Percentiles rank a stretch among this genome's conserved stretches.
Conservation (phyloP, 2,113 vertebrate species). For the Syrrhaptes paradoxus region DNA sequence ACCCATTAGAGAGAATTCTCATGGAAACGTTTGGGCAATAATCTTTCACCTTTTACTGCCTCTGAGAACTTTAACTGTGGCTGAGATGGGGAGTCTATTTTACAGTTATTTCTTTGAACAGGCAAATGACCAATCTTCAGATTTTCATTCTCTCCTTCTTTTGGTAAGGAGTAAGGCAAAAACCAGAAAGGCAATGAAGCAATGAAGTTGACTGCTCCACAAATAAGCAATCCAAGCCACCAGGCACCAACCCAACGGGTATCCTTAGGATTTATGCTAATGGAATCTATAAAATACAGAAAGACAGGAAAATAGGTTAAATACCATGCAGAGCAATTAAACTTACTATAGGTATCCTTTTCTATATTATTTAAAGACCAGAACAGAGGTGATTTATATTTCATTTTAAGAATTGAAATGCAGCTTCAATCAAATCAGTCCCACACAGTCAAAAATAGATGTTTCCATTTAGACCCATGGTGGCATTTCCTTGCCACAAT, state of each 20-base stretch:
- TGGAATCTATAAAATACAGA: constrained; percentile 72
- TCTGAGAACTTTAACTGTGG: constrained; percentile 48
- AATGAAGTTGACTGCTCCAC: constrained; percentile 77
- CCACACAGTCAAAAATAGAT: not conserved
- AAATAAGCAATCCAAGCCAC: constrained; percentile 89
- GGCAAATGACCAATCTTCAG: not conserved
- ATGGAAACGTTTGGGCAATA: not conserved
- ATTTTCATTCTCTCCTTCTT: constrained; percentile 43
- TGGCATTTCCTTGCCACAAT: not conserved
- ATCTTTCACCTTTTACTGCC: constrained; percentile 60
- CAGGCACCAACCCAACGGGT: constrained; percentile 94
- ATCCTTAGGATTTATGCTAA: constrained; percentile 87
- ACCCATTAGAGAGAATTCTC: not conserved
- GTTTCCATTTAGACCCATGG: not conserved
- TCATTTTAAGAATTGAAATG: not conserved
- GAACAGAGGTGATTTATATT: not conserved
- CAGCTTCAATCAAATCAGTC: not conserved
- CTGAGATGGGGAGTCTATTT: not conserved
- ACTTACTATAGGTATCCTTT: not conserved
- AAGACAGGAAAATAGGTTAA: not conserved
- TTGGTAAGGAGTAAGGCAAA: constrained; percentile 77
- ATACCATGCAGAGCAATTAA: not conserved
- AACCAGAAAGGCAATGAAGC: constrained; percentile 91
- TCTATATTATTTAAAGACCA: not conserved
- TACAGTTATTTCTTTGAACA: constrained; percentile 4